Conservation (phyloP, 2,113 vertebrate genomes). For the Corythaeola cristata region DNA sequence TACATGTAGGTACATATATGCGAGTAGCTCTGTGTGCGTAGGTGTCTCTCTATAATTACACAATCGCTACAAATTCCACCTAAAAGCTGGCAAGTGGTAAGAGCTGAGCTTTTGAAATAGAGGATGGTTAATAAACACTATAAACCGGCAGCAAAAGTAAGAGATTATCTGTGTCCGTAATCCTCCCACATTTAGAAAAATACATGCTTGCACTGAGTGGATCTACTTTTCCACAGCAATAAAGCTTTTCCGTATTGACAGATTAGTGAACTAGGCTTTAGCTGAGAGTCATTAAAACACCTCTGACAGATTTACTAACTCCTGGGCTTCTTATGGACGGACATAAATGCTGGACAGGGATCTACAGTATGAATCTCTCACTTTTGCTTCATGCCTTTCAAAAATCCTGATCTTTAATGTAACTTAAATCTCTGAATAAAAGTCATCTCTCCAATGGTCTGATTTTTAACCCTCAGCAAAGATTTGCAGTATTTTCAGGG, state of each 20-base stretch:
- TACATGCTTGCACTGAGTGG: not conserved
- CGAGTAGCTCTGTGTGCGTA: not conserved
- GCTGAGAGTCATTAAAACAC: constrained; percentile 51
- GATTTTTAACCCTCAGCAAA: not conserved
- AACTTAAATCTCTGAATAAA: not conserved
- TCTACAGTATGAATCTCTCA: not conserved
- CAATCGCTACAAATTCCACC: not conserved
- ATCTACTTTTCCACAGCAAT: constrained; percentile 36
- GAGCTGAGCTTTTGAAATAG: not conserved
- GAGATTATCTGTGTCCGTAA: not conserved
- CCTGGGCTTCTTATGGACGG: not conserved
- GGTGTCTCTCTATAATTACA: not conserved
- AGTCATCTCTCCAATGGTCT: not conserved
- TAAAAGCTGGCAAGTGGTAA: not conserved
- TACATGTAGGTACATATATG: not conserved
- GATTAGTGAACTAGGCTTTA: constrained; percentile 65
- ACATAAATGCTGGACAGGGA: constrained; percentile 10
- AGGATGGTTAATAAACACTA: not conserved
- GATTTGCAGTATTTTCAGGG: not conserved
- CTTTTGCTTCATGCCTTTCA: constrained; percentile 12
- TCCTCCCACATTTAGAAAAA: not conserved
- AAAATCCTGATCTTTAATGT: not conserved
- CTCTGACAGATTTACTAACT: constrained; percentile 63
- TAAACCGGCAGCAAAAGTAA: not conserved
- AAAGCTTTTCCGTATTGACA: constrained; percentile 49